Percentiles rank a stretch among this genome's conserved stretches.
Conservation (phyloP, 2,113 vertebrate genomes). For the Apodemus sylvaticus region DNA sequence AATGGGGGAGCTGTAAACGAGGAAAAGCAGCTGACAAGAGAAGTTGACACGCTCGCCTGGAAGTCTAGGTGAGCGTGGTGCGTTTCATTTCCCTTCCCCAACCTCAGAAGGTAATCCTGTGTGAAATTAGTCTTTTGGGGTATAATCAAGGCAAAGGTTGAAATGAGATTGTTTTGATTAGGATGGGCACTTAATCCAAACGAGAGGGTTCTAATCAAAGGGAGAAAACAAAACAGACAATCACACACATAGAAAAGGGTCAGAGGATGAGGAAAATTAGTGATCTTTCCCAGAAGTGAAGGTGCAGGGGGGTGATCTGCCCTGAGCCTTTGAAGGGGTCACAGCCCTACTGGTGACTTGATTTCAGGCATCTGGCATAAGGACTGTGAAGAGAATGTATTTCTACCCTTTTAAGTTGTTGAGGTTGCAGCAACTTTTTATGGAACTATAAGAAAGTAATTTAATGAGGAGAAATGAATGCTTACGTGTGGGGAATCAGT, state of each 20-base stretch:
- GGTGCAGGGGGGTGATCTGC: no score
- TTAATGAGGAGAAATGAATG: background rate
- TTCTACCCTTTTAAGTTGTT: background rate
- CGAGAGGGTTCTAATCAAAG: background rate
- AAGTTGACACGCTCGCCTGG: accelerated
- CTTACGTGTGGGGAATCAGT: background rate
- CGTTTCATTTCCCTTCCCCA: no score
- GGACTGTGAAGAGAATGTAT: background rate
- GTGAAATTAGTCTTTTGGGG: background rate
- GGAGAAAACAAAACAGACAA: background rate
- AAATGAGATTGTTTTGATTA: background rate
- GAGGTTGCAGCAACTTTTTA: background rate
- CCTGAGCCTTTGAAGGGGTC: background rate
- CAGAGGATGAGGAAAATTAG: no score
- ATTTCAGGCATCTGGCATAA: background rate
- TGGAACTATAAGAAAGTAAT: background rate
- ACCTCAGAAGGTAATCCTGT: background rate
- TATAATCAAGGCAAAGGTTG: background rate
- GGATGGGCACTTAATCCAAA: background rate
- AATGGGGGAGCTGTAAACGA: background rate
- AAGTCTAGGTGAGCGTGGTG: accelerated
- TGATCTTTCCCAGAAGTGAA: background rate
- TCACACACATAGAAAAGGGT: background rate
- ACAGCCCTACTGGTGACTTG: background rate
- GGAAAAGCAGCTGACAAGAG: background rate